Evolutionary conservation across 1,140 invertebrate genomes (phyloP), one percentile per base, ranked within the genome.

Genomic region (Coenobita brevimanus): DNA sequence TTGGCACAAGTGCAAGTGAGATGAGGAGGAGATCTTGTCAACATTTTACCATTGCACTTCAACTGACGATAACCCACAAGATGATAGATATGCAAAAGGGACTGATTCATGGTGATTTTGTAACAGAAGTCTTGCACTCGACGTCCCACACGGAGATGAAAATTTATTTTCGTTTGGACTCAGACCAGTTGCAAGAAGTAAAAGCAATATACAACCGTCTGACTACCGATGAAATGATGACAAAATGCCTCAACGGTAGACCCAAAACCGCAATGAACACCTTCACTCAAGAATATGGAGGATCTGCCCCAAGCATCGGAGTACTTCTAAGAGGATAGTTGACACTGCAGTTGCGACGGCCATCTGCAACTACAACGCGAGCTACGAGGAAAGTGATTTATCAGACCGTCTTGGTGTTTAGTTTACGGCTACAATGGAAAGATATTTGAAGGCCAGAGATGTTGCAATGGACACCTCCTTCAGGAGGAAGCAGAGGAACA

Each of bases 61-160:
- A 10, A 57, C 54, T 13, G 54, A n/a, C 54, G 54, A 57, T 10
- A 57, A 57, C n/a, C 54, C 54, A 10, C 54, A 57, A 57, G 10
- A 57, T 13, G 13, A 57, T 10, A 57, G 13, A n/a, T 57, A n/a
- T 57, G 54, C 54, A 10, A 57, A 57, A n/a, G 54, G 54, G n/a
- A n/a, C 13, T 13, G n/a, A 57, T 57, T 57, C 54, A 13, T 57
- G 54, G 54, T 57, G n/a, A 13, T 57, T 57, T 57, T 57, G n/a
- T n/a, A 57, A 57, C n/a, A 57, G 54, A 57, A 57, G 54, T n/a
- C 13, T 57, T 13, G 54, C 54, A 57, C 54, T 13, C n/a, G 54
- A n/a, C n/a, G 62, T 64, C 62, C n/a, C 62, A 64, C 30, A 64
- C n/a, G 30, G 30, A 64, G 30, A 64, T 64, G 62, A 64, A 64